phyloP scores from a whole-genome alignment of 1,140 invertebrate genomes.

The Aricia agestis region DNA sequence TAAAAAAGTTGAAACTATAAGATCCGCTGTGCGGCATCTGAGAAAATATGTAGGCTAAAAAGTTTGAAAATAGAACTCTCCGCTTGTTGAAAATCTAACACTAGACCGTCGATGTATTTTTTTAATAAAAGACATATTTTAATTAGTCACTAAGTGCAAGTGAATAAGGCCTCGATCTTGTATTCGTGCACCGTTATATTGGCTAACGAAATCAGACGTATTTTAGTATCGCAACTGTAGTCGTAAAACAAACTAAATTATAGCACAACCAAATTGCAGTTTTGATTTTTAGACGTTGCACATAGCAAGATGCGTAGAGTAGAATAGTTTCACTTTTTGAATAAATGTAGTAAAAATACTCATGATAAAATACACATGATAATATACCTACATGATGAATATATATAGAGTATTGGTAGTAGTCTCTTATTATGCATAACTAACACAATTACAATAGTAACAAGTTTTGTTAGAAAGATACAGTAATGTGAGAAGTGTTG shows the following conservation, averaged over 20 bases:
- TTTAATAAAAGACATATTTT: neutral
- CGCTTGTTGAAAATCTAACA: too few relatives aligned
- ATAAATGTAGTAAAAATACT: neutral
- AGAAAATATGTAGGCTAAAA: too few relatives aligned
- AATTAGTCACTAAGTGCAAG: slow-evolving; percentile 2
- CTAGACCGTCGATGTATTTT: too few relatives aligned
- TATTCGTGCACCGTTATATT: slow-evolving; percentile 4
- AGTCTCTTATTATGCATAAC: too few relatives aligned
- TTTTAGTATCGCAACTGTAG: neutral
- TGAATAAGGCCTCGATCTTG: slow-evolving; percentile 11
- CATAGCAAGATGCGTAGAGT: slow-evolving; percentile 7
- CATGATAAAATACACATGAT: too few relatives aligned
- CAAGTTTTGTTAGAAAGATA: too few relatives aligned
- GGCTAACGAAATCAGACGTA: neutral
- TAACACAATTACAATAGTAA: too few relatives aligned
- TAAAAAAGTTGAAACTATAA: neutral
- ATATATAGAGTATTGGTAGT: too few relatives aligned
- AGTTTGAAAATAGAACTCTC: too few relatives aligned
- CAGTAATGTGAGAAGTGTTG: too few relatives aligned
- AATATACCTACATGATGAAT: too few relatives aligned
- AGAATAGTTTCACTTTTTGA: neutral
- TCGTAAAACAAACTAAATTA: neutral
- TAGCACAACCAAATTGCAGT: neutral
- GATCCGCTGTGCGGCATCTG: too few relatives aligned
- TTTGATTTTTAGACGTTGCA: slow-evolving; percentile 1